Base-by-base conservation (phyloP, 2,113 vertebrate genomes). In the Rhagologus leucostigma region DNA sequence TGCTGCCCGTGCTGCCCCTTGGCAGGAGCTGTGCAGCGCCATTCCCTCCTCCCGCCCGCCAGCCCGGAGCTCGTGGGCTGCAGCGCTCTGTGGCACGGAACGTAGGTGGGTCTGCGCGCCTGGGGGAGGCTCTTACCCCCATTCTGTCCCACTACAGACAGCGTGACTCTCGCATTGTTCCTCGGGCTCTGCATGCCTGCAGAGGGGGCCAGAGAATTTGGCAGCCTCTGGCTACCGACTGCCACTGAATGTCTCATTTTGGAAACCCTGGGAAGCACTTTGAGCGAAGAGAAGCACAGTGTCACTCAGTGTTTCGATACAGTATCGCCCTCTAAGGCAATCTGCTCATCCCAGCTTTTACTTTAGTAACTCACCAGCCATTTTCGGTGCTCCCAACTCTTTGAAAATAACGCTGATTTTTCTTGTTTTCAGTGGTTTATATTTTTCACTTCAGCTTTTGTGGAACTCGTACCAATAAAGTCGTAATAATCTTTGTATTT, bases 51-150 rank as follows among this genome's bases (percentile, higher is more conserved):
- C 30, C 39, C 46, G 1, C 3, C 3, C 57, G 1, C 5, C 64
- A 26, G 30, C 68, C 9, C 9, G 3, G 1, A 39, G 35, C 0
- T 8, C n/a, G 20, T 0, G 9, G 53, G 18, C 46, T 21, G 8
- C 24, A 0, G 0, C 0, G 16, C 0, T 5, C 42, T 3, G 57
- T 23, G 62, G 11, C 67, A 35, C 32, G 15, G 29, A 9, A 3
- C 1, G 39, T 0, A 16, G 63, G 30, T 62, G 90, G 22, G 29
- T 33, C 77, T 33, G 32, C 16, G 2, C 0, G 2, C 62, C 52
- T 1, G 15, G 3, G 4, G 23, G 35, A 21, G n/a, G 14, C 7
- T 33, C 19, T 12, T 2, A 0, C 12, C 21, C n/a, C 21, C 39
- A 0, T 3, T 47, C 37, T 47, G 67, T 33, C 29, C 37, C 64